phyloP scores from a whole-genome alignment of 2,888 invertebrate species.

The Lepas anatifera region DNA sequence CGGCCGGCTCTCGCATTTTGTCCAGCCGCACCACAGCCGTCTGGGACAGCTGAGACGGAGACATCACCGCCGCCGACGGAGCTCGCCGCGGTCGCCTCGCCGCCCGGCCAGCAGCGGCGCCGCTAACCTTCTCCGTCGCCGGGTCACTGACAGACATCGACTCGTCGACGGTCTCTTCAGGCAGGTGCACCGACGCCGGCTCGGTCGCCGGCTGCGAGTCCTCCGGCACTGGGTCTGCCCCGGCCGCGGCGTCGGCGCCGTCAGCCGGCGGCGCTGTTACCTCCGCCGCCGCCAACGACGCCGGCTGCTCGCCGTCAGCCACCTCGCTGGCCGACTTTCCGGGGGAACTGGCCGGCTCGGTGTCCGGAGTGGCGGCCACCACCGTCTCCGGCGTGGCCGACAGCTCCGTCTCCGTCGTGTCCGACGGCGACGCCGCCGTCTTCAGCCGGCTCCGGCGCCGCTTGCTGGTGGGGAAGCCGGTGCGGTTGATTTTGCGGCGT shows the following conservation, averaged over 20 bases:
- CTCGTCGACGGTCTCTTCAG: neutral
- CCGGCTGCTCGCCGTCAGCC: no score
- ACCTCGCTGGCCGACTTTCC: conserved; percentile 38
- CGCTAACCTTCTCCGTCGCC: no score
- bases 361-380: no score
- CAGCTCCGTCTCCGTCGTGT: neutral
- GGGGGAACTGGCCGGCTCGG: conserved; percentile 33
- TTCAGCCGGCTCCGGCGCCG: conserved; percentile 47
- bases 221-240: conserved; percentile 18
- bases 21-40: neutral
- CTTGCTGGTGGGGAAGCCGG: conserved; percentile 74
- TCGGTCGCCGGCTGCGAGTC: conserved; percentile 12
- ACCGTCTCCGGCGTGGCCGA: neutral
- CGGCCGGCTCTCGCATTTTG: neutral
- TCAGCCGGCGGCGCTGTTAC: conserved; percentile 33
- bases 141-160: no score
- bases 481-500: conserved; percentile 65
- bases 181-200: neutral
- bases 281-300: conserved; percentile 33
- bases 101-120: neutral
- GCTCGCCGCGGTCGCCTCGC: neutral
- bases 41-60: neutral
- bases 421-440: neutral
- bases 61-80: neutral
- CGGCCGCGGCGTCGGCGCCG: conserved; percentile 23